A percentile compares a stretch with the other conserved stretches of the same genome.
Evolutionary conservation across 1,140 invertebrate genomes (phyloP).

Genomic region (Nasonia giraulti): DNA sequence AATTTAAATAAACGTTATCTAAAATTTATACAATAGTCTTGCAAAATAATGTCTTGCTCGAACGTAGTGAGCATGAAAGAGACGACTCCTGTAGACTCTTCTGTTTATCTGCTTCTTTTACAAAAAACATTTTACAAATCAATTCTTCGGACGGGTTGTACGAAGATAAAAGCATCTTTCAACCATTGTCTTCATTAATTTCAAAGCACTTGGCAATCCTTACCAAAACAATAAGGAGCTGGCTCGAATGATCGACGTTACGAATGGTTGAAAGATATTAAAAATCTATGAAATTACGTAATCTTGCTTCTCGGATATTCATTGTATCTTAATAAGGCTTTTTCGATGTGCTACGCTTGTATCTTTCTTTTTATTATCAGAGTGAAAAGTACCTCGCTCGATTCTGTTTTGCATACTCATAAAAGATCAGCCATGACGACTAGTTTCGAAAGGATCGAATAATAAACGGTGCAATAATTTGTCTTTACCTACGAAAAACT

Average conservation of each 20-base stretch:
- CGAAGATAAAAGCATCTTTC: conserved; percentile 35
- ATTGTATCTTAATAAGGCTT: conserved; percentile 65
- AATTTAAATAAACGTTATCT: background rate
- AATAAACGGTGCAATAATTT: conserved; percentile 41
- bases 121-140: conserved; percentile 53
- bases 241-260: background rate
- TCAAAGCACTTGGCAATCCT: conserved; percentile 17
- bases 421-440: conserved; percentile 58
- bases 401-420: conserved; percentile 39
- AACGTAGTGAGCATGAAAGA: background rate
- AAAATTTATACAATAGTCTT: conserved; percentile 23
- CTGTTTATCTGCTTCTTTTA: conserved; percentile 34
- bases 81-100: background rate
- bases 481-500: conserved; percentile 23
- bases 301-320: conserved; percentile 44
- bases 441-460: conserved; percentile 58
- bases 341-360: conserved; percentile 63
- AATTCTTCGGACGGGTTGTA: conserved; percentile 39
- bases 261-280: conserved; percentile 39
- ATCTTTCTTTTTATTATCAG: conserved; percentile 53
- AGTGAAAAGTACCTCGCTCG: conserved; percentile 51
- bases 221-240: background rate
- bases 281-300: conserved; percentile 38
- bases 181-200: conserved; percentile 18
- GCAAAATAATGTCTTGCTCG: background rate